Evolutionary conservation across 1,140 invertebrate species (phyloP).

Genomic region (Drosophila willistoni): DNA sequence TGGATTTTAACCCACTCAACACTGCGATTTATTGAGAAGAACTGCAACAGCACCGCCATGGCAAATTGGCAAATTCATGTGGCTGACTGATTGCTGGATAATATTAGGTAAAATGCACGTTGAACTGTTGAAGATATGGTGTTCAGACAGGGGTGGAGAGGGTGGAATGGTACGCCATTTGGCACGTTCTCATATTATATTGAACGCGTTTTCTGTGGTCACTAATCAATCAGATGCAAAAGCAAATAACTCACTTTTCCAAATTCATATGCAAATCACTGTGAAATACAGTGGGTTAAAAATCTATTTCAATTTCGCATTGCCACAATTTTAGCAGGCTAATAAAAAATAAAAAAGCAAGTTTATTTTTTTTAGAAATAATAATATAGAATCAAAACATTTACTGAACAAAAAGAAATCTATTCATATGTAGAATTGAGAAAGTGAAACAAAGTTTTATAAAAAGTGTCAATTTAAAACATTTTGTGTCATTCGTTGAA

Average conservation of each 20-base stretch:
- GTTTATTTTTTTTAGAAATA: too few relatives aligned
- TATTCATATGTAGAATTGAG: too few relatives aligned
- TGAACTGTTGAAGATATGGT: slow-evolving; percentile 10
- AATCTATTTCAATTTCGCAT: not conserved
- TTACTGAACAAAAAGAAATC: too few relatives aligned
- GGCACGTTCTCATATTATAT: slow-evolving; percentile 52
- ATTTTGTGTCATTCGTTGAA: too few relatives aligned
- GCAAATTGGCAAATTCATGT: slow-evolving; percentile 34
- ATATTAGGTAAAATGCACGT: slow-evolving; percentile 60
- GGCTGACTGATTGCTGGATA: slow-evolving; percentile 59
- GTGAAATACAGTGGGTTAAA: slow-evolving; percentile 5
- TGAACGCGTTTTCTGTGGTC: slow-evolving; percentile 47
- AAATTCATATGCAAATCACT: slow-evolving; percentile 1
- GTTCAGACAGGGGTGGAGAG: too few relatives aligned
- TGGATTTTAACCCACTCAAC: slow-evolving; percentile 58
- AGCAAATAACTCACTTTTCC: slow-evolving; percentile 41
- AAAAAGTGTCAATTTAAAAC: too few relatives aligned
- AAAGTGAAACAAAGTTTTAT: too few relatives aligned
- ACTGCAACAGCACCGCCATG: not conserved
- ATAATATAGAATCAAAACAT: too few relatives aligned
- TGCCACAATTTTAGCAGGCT: too few relatives aligned
- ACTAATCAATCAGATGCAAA: slow-evolving; percentile 61
- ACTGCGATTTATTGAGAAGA: slow-evolving; percentile 56
- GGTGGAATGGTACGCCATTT: slow-evolving; percentile 45
- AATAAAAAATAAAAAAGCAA: too few relatives aligned